A percentile compares a stretch with the other conserved stretches of the same genome.
phyloP scores from a whole-genome alignment of 1,140 invertebrate genomes.

The Eufriesea mexicana region DNA sequence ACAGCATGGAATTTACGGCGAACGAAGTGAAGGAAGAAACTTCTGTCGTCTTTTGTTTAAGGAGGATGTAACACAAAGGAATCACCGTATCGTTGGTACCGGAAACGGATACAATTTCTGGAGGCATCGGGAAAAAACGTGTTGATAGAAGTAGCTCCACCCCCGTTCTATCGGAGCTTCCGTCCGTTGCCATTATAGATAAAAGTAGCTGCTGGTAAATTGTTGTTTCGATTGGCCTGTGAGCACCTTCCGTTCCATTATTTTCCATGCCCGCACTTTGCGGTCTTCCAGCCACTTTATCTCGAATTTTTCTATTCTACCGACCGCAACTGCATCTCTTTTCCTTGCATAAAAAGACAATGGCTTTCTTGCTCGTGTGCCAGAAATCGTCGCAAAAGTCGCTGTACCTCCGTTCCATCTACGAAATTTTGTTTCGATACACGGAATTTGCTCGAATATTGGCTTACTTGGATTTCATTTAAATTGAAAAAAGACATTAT shows the following conservation, averaged over 20 bases:
- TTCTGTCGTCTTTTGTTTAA: not conserved
- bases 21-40: not conserved
- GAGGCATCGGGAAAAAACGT: conserved; percentile 1
- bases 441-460: not conserved
- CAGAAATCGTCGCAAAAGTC: not conserved
- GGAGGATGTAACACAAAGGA: not conserved
- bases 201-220: conserved; percentile 61
- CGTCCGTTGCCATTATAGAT: conserved; percentile 56
- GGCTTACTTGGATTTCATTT: too few species aligned
- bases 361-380: not conserved
- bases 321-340: not conserved
- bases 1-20: not conserved
- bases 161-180: conserved; percentile 44
- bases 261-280: conserved; percentile 33
- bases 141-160: conserved; percentile 33
- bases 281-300: conserved; percentile 48
- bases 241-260: conserved; percentile 60
- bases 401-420: not conserved
- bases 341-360: conserved; percentile 10
- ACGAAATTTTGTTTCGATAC: not conserved
- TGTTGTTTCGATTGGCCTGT: conserved; percentile 64
- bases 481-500: too few species aligned
- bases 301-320: conserved; percentile 59
- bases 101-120: conserved; percentile 28
- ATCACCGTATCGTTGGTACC: conserved; percentile 18